Percentiles rank a stretch among this genome's conserved stretches.
Evolutionary conservation across 2,113 vertebrate genomes (phyloP).

Genomic region (Xenus cinereus): DNA sequence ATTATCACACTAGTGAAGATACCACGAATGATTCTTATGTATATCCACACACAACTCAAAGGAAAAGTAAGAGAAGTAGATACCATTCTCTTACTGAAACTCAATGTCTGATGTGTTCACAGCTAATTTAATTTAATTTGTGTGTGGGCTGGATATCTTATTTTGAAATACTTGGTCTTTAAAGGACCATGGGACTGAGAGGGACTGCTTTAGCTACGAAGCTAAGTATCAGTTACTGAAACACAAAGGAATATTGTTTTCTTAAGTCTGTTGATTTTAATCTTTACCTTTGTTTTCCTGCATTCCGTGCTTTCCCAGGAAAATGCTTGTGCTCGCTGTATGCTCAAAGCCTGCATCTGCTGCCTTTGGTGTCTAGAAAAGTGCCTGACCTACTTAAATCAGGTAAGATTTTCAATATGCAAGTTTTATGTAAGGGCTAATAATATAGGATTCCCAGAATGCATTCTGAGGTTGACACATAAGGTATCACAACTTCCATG

Average conservation of each 20-base stretch:
- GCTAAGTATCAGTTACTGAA: background rate
- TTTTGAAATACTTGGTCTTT: background rate
- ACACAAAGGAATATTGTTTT: background rate
- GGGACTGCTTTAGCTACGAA: background rate
- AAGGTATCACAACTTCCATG: background rate
- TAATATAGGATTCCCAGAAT: background rate
- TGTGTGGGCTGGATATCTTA: background rate
- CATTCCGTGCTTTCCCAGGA: constrained; percentile 75
- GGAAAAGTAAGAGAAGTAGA: constrained; percentile 85
- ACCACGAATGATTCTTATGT: constrained; percentile 94
- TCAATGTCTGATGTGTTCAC: background rate
- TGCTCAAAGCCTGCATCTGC: constrained; percentile 96
- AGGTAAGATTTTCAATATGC: constrained; percentile 78
- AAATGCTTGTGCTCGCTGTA: constrained; percentile 92
- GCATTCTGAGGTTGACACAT: background rate
- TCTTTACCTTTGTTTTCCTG: background rate
- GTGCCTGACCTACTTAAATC: constrained; percentile 99
- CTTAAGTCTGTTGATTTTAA: background rate
- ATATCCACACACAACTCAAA: constrained; percentile 95
- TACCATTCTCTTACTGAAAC: background rate
- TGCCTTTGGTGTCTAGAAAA: constrained; percentile 99
- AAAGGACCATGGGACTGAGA: background rate
- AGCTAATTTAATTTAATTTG: background rate
- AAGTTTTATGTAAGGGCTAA: background rate
- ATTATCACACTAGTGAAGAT: constrained; percentile 98